Conservation (phyloP, 1,140 invertebrate genomes). For the Papilio aristodemus region DNA sequence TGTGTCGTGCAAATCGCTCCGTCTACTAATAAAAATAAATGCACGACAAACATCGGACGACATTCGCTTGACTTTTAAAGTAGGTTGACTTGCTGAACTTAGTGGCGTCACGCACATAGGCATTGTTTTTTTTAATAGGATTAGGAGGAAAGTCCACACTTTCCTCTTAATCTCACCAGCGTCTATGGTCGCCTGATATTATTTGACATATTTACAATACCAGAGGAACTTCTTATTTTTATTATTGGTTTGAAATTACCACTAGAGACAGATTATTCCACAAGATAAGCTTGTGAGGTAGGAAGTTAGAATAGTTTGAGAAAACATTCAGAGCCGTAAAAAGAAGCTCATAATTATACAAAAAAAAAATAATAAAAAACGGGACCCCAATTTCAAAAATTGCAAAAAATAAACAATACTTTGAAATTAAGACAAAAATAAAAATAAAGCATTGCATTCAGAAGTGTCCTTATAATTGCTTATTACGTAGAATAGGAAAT, state of each 20-base stretch:
- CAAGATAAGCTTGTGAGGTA: too few species aligned
- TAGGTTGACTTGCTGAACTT: neutral
- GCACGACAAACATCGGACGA: constrained; percentile 24
- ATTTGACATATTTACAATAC: too few species aligned
- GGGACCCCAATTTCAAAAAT: neutral
- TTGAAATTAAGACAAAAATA: constrained; percentile 10
- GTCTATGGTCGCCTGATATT: too few species aligned
- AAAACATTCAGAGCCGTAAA: too few species aligned
- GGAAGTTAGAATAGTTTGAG: too few species aligned
- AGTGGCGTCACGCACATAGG: too few species aligned
- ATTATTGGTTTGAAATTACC: too few species aligned
- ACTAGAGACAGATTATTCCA: too few species aligned
- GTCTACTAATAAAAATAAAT: neutral
- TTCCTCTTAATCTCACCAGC: too few species aligned
- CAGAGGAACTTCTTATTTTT: too few species aligned
- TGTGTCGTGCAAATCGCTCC: neutral
- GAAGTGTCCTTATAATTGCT: constrained; percentile 20
- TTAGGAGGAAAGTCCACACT: too few species aligned
- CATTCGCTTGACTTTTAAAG: constrained; percentile 36
- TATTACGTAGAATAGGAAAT: constrained; percentile 23
- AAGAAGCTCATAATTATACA: neutral
- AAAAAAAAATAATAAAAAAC: neutral
- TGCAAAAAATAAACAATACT: constrained; percentile 17
- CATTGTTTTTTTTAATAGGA: too few species aligned
- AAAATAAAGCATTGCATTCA: constrained; percentile 28